phyloP scores from a whole-genome alignment of 2,888 invertebrate species.

The Chaitophorus viminalis region DNA sequence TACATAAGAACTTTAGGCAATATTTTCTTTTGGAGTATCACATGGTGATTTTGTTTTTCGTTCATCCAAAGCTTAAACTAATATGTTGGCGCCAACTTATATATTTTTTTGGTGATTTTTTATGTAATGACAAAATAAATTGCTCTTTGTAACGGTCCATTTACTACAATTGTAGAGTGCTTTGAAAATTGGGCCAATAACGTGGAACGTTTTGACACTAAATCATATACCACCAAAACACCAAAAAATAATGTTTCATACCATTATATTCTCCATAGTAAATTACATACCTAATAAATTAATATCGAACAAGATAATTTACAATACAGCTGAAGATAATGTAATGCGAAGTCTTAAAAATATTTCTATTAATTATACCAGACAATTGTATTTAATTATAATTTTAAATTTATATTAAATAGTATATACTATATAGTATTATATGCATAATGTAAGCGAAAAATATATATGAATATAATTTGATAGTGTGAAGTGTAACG shows the following conservation, averaged over 20 bases:
- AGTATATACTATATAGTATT: too few species aligned
- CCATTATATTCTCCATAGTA: background rate
- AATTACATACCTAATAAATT: slow-evolving; percentile 2
- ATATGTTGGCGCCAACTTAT: slow-evolving; percentile 7
- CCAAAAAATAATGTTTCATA: background rate
- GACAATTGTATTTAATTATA: too few species aligned
- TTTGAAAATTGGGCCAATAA: slow-evolving; percentile 21
- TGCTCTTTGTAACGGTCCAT: slow-evolving; percentile 30
- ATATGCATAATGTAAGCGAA: too few species aligned
- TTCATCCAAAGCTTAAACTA: background rate
- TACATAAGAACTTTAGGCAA: background rate
- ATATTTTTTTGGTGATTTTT: slow-evolving; percentile 19
- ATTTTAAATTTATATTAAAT: too few species aligned
- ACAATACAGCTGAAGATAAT: background rate
- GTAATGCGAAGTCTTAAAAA: background rate
- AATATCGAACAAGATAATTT: background rate
- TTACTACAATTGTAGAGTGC: slow-evolving; percentile 26
- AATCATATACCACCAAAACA: background rate
- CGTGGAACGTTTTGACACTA: background rate
- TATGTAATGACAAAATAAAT: slow-evolving; percentile 34
- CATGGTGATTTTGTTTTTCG: background rate
- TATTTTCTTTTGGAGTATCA: background rate
- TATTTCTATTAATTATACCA: too few species aligned
- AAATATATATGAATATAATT: too few species aligned
- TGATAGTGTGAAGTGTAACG: too few species aligned